These are phyloP conservation scores for Gymnothorax reevesii DNA, from an alignment of 2,797 vertebrate species.

Conservation along the genomic window DNA sequence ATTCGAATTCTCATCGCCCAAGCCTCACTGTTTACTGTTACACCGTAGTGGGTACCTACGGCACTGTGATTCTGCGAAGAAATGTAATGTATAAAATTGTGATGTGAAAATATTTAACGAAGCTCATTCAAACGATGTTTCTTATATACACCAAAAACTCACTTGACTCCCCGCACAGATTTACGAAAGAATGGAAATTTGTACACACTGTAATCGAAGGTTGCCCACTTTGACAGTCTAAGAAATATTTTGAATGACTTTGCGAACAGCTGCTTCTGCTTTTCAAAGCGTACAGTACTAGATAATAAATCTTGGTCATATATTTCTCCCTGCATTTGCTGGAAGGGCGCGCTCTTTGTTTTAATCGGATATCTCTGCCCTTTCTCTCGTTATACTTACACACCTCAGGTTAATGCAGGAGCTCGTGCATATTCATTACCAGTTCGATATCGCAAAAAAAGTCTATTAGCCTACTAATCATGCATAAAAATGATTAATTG, in stretches of 20 bases:
- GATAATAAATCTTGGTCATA: background rate
- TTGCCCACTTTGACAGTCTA: background rate
- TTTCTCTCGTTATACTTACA: background rate
- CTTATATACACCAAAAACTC: background rate
- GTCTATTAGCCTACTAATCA: background rate
- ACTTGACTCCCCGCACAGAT: background rate
- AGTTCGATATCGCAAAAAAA: background rate
- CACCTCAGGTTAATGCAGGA: background rate
- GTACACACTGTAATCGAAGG: background rate
- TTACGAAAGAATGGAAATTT: background rate
- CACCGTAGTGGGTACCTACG: background rate
- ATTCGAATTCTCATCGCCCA: background rate
- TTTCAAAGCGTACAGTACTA: background rate
- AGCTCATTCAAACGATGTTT: background rate
- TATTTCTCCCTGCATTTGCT: background rate
- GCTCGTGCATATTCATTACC: background rate
- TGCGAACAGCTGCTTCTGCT: background rate
- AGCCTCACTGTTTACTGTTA: background rate
- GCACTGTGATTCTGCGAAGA: background rate
- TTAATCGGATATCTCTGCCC: background rate
- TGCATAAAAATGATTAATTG: background rate
- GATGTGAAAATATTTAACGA: background rate
- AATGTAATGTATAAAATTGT: background rate
- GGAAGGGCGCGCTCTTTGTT: background rate
- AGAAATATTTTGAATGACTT: background rate